Evolutionary conservation across 2,888 invertebrate genomes (phyloP), one percentile per base, ranked within the genome.

Genomic region (Ctena decussata): DNA sequence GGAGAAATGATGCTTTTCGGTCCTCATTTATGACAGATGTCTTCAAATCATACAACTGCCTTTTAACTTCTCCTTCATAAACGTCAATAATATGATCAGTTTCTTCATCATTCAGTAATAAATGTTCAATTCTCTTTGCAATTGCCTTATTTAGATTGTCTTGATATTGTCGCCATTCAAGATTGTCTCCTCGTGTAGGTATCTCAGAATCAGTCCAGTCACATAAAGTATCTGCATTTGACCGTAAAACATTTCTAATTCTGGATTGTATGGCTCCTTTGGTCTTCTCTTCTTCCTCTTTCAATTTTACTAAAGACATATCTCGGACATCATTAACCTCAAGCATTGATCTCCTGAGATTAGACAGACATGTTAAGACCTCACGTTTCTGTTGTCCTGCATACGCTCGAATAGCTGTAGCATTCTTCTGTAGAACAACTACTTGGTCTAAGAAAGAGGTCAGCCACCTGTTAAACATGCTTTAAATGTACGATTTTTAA

Each of bases 381-480:
- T 41, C 44, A 18, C 21, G 11, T 49, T 30, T 24, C 39, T 46
- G 32, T 18, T 32, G 21, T 30, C 46, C 18, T 41, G 44, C 27
- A 73, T 24, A 46, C 32, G 12, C n/a, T 21, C 21, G 6, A 1
- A 73, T 44, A 3, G n/a, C 3, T 32, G 2, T 21, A n/a, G 73
- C 46, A 21, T 73, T 73, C 32, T 24, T 44, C 30, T 44, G 44
- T 30, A 73, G 27, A 11, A 32, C 49, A 6, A 73, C n/a, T 18
- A 49, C 15, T 32, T 73, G 46, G 18, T 73, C 73, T 1, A 73
- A 39, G 46, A 73, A 73, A 5, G 73, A 46, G 2, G 44, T 73
- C 18, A 73, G 32, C 73, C 73, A 73, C 73, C 73, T 73, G 41
- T 41, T 41, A 41, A 41, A 46, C 46, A 46, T n/a, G n/a, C n/a